Evolutionary conservation across 2,113 vertebrate genomes (phyloP).

Genomic region (Chloebia gouldiae): DNA sequence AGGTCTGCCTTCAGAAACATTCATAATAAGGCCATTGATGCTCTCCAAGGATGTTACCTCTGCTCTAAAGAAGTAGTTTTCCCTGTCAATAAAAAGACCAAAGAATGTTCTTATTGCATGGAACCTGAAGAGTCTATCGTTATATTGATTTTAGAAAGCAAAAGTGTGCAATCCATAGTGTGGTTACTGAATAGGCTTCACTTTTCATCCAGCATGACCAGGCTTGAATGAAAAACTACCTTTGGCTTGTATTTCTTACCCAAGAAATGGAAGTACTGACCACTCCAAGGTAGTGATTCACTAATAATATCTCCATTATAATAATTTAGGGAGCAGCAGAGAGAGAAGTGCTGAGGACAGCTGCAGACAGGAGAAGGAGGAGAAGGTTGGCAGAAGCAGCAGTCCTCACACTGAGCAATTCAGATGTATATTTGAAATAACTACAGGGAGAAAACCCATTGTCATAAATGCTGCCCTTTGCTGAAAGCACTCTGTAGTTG

Average conservation of each 20-base stretch:
- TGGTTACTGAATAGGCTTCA: slow-evolving; percentile 7
- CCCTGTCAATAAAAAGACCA: neutral
- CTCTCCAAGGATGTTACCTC: neutral
- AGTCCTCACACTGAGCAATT: neutral
- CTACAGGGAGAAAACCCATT: neutral
- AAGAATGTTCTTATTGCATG: neutral
- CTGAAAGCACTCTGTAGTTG: neutral
- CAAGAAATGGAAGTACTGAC: neutral
- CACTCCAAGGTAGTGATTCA: neutral
- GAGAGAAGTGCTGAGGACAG: neutral
- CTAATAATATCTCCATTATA: slow-evolving; percentile 17
- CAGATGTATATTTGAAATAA: neutral
- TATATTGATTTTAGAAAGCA: slow-evolving; percentile 28
- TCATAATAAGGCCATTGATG: neutral
- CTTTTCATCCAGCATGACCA: neutral
- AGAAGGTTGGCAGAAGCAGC: neutral
- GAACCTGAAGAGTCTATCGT: neutral
- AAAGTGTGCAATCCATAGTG: neutral
- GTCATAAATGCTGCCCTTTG: neutral
- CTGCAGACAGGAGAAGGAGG: neutral
- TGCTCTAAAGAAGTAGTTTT: neutral
- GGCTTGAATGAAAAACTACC: slow-evolving; percentile 3
- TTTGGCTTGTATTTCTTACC: neutral
- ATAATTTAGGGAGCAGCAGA: neutral
- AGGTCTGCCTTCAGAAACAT: neutral